Base-by-base conservation (phyloP, 2,113 vertebrate genomes). In the Paramormyrops kingsleyae region DNA sequence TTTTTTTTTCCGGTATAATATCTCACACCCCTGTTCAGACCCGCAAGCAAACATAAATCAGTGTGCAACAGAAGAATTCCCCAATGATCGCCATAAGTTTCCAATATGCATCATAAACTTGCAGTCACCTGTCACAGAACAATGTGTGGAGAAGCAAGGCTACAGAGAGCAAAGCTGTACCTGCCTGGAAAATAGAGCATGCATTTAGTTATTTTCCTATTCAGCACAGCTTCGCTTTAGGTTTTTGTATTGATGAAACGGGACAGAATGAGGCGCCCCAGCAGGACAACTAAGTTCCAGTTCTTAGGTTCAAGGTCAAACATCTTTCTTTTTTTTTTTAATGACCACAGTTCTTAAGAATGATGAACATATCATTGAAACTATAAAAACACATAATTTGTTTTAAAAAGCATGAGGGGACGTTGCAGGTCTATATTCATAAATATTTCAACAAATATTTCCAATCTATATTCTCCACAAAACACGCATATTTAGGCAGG, bases 251-350 rank as follows among this genome's bases (percentile, higher is more conserved):
- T 24, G 83, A 13, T 19, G 35, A 83, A 44, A 44, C 39, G 2
- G 77, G 24, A 24, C 42, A 4, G 19, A 47, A 10, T 47, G 44
- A 84, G 8, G 2, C 7, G 9, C 42, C 21, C 6, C 8, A 47
- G 24, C 83, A 46, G 44, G 21, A 9, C 3, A 84, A 80, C 13
- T 84, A n/a, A 84, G 83, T 84, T 47, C 19, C 42, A 21, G 5
- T 44, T 84, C 83, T 47, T n/a, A 12, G 83, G 83, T 47, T 84
- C 83, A 84, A 84, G 83, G 83, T 84, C 83, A 84, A 84, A 84
- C 83, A 21, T 47, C 9, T 12, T 15, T 35, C 2, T 35, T 31
- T 17, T 8, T 8, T 46, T 21, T 21, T 42, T 46, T 9, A 80
- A 46, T 21, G 44, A 83, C 77, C 19, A 44, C 19, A 8, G 3